Conservation (phyloP, 2,113 vertebrate genomes). For the Notothenia coriiceps region DNA sequence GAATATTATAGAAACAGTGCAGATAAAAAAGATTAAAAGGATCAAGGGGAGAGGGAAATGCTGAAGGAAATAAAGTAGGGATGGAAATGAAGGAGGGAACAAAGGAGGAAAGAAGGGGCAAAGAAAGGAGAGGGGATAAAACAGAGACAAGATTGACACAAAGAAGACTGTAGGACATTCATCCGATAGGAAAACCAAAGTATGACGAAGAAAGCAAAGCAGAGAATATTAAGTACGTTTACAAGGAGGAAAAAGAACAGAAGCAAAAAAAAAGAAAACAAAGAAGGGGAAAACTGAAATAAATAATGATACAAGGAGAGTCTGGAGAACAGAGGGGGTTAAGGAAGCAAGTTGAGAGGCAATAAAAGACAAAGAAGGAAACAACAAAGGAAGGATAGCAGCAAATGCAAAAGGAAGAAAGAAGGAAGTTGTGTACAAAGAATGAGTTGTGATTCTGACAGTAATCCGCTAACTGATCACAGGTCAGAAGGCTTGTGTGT, state of each 20-base stretch:
- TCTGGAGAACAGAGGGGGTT: background rate
- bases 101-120: background rate
- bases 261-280: background rate
- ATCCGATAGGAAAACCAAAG: background rate
- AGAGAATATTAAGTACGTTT: too few species aligned
- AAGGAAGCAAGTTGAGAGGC: background rate
- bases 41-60: background rate
- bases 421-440: background rate
- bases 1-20: too few species aligned
- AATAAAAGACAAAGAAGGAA: background rate
- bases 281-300: background rate
- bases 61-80: background rate
- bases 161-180: background rate
- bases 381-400: background rate
- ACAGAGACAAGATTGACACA: background rate
- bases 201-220: background rate
- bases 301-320: too few species aligned
- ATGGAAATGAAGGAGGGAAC: background rate
- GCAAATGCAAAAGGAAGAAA: too few species aligned
- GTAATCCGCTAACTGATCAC: too few species aligned
- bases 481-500: background rate
- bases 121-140: background rate
- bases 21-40: background rate
- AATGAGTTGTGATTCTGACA: too few species aligned
- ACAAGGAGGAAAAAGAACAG: background rate